Percentiles rank a stretch among this genome's conserved stretches.
phyloP scores from a whole-genome alignment of 2,113 vertebrate species.

The Oncorhynchus nerka region DNA sequence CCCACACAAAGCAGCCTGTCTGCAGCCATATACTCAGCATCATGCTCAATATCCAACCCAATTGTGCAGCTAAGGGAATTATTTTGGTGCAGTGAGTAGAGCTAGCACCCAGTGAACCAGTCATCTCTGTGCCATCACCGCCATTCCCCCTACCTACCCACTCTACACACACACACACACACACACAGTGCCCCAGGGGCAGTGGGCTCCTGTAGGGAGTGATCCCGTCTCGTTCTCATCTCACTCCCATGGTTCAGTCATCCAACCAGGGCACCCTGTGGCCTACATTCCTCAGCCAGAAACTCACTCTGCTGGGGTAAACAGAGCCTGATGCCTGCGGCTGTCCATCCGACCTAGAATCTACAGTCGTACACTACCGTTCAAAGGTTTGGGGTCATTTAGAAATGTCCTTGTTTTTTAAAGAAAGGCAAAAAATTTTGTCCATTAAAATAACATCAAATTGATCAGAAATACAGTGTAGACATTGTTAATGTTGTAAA shows the following conservation, averaged over 20 bases:
- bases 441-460: too few relatives aligned
- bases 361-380: not conserved
- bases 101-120: conserved; percentile 64
- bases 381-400: too few relatives aligned
- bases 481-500: too few relatives aligned
- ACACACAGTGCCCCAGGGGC: conserved; percentile 47
- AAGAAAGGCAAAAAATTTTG: too few relatives aligned
- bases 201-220: conserved; percentile 13
- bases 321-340: not conserved
- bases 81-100: conserved; percentile 70
- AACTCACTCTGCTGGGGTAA: conserved; percentile 26
- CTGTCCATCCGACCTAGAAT: not conserved
- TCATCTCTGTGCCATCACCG: conserved; percentile 49
- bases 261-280: conserved; percentile 26
- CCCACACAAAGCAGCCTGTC: conserved; percentile 15
- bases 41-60: conserved; percentile 62
- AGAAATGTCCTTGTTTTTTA: too few relatives aligned
- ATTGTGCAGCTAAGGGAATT: conserved; percentile 76
- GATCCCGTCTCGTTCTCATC: conserved; percentile 27
- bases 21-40: conserved; percentile 45
- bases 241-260: conserved; percentile 22
- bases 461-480: too few relatives aligned
- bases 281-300: conserved; percentile 29
- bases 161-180: conserved; percentile 6
- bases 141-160: conserved; percentile 10